Base-by-base conservation (phyloP, 2,888 invertebrate species). In the Cyaniris semiargus region DNA sequence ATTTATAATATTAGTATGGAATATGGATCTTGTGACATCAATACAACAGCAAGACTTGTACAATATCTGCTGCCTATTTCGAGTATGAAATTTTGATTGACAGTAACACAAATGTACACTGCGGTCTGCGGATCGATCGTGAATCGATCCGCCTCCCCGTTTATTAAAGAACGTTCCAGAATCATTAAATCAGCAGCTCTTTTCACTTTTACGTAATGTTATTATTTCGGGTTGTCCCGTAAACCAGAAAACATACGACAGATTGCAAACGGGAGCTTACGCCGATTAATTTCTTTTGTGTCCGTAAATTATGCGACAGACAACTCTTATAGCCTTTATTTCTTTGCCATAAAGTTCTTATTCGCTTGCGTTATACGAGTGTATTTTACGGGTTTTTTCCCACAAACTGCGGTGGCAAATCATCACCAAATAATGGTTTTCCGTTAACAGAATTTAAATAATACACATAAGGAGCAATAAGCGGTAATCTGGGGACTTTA, bases 241-340 rank as follows among this genome's bases (percentile, higher is more conserved):
- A 31, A 53, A 27, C 66, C 23, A 13, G 44, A 74, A 74, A 74
- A 74, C 18, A 74, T 27, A 78, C 84, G 83, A 84, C 86, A 87
- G 80, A 83, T 87, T 86, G 87, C 86, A 85, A 85, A 83, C 86
- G 86, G 84, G 83, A 84, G 83, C 83, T 78, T 78, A 75, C 77
- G 81, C 78, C 80, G 81, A 82, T 84, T 83, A 82, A 83, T 82
- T 81, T 81, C 82, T 82, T 81, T 78, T 79, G 53, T 74, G 53
- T 74, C 7, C 15, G 15, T 18, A 15, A 74, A 74, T 53, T 15
- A 66, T 15, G 66, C 27, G 27, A 31, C 66, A 27, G 27, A 31
- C 13, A 60, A 23, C 6, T 4, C 15, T 1, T 0, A 1, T 18
- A 66, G 18, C 15, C 15, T 15, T 27, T 66, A 31, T 27, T 10